Evolutionary conservation across 2,113 vertebrate genomes (phyloP).

Genomic region (Stigmatopora nigra): DNA sequence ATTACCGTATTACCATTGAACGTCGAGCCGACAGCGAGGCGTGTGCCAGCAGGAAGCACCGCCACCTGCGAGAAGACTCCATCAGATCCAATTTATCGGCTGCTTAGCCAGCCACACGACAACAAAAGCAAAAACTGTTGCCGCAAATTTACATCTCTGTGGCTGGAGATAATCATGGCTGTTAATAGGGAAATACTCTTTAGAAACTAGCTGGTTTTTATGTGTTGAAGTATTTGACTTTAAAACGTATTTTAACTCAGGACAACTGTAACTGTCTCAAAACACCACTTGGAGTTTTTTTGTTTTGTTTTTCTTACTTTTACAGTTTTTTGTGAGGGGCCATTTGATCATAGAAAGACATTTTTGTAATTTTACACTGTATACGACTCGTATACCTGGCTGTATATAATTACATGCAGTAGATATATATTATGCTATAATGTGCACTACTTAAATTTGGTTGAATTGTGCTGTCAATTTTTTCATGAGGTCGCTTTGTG

Average conservation of each 20-base stretch:
- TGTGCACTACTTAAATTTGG: background rate
- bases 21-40: conserved; percentile 80
- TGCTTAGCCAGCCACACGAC: conserved; percentile 76
- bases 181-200: conserved; percentile 65
- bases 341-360: background rate
- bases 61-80: conserved; percentile 93
- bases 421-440: background rate
- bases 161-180: background rate
- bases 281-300: no score
- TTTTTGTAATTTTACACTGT: background rate
- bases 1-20: conserved; percentile 97
- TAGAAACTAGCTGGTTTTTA: conserved; percentile 60
- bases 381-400: background rate
- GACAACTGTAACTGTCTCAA: conserved; percentile 77
- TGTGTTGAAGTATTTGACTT: conserved; percentile 57
- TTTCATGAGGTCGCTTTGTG: background rate
- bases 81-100: conserved; percentile 94
- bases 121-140: conserved; percentile 63
- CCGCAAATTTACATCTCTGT: conserved; percentile 1
- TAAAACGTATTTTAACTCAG: conserved; percentile 79
- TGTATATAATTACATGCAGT: background rate
- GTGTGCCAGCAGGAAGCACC: conserved; percentile 82
- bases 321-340: conserved; percentile 47
- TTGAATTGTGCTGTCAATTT: background rate
- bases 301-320: conserved; percentile 69